Conservation (phyloP, 2,888 invertebrate species). For the Merodon equestris region DNA sequence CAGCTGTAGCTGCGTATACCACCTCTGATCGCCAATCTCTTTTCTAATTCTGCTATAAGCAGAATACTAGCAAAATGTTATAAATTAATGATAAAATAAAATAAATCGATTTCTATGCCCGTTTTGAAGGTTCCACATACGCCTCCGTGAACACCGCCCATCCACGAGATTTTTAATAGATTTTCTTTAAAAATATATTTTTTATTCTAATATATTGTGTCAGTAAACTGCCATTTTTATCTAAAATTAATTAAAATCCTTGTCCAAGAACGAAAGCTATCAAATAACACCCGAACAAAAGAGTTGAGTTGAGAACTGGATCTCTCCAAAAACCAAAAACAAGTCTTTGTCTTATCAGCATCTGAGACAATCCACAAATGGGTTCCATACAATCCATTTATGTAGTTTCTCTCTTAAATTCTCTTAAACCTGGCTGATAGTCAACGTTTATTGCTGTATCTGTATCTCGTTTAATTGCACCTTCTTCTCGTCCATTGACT, state of each 20-base stretch:
- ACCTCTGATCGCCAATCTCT: too few species aligned
- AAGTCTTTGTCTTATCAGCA: conserved; percentile 35
- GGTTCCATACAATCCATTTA: conserved; percentile 23
- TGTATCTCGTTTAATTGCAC: conserved; percentile 30
- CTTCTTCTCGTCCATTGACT: conserved; percentile 48
- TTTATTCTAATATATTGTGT: conserved; percentile 26
- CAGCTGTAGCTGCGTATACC: too few species aligned
- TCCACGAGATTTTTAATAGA: conserved; percentile 10
- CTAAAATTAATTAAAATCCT: conserved; percentile 37
- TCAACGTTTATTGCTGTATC: conserved; percentile 7
- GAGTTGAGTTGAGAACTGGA: conserved; percentile 45
- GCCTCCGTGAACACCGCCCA: conserved; percentile 31
- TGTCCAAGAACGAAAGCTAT: conserved; percentile 13
- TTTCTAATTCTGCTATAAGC: too few species aligned
- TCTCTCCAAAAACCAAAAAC: not conserved
- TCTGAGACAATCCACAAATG: conserved; percentile 8
- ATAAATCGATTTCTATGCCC: conserved; percentile 34
- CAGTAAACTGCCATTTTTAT: conserved; percentile 32
- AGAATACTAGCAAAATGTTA: conserved; percentile 8
- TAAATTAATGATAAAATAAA: conserved; percentile 29
- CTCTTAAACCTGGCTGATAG: conserved; percentile 49
- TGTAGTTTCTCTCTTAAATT: conserved; percentile 4
- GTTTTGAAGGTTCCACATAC: conserved; percentile 50
- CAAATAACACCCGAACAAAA: conserved; percentile 17
- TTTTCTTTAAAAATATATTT: conserved; percentile 13